phyloP scores from a whole-genome alignment of 1,140 invertebrate species.

The Idris sp. region DNA sequence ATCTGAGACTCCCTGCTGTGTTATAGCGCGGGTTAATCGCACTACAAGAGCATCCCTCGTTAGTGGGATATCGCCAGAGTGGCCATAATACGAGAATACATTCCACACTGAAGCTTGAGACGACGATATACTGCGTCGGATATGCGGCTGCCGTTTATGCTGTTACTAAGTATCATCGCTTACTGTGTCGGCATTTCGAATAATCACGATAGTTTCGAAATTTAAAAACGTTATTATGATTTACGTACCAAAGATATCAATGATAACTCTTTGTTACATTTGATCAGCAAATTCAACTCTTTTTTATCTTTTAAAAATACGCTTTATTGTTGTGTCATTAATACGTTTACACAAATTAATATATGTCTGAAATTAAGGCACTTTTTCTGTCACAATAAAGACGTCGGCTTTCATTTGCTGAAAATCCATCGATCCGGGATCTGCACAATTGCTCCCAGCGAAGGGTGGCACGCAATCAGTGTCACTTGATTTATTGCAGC shows the following conservation, averaged over 20 bases:
- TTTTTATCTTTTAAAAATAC: too few relatives aligned
- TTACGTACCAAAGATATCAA: constrained; percentile 64
- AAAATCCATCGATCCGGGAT: constrained; percentile 16
- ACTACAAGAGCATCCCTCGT: constrained; percentile 73
- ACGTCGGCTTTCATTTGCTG: constrained; percentile 27
- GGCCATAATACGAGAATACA: constrained; percentile 72
- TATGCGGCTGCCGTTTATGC: constrained; percentile 53
- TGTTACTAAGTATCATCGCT: constrained; percentile 32
- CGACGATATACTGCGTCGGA: constrained; percentile 61
- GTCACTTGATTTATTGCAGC: constrained; percentile 76
- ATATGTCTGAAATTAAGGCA: constrained; percentile 25
- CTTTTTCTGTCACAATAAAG: constrained; percentile 41
- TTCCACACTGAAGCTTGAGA: constrained; percentile 65
- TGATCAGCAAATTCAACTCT: constrained; percentile 1
- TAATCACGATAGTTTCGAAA: constrained; percentile 61
- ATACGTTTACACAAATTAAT: constrained; percentile 46
- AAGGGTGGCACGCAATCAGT: constrained; percentile 76
- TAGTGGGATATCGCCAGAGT: constrained; percentile 73
- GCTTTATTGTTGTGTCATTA: too few relatives aligned
- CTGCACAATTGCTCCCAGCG: constrained; percentile 47
- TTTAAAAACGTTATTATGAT: constrained; percentile 76
- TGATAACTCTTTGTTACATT: background rate
- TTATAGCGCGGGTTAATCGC: constrained; percentile 74
- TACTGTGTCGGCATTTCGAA: constrained; percentile 56
- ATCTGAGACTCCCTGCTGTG: constrained; percentile 69